Conservation (phyloP, 2,797 vertebrate genomes). For the Carapus acus region DNA sequence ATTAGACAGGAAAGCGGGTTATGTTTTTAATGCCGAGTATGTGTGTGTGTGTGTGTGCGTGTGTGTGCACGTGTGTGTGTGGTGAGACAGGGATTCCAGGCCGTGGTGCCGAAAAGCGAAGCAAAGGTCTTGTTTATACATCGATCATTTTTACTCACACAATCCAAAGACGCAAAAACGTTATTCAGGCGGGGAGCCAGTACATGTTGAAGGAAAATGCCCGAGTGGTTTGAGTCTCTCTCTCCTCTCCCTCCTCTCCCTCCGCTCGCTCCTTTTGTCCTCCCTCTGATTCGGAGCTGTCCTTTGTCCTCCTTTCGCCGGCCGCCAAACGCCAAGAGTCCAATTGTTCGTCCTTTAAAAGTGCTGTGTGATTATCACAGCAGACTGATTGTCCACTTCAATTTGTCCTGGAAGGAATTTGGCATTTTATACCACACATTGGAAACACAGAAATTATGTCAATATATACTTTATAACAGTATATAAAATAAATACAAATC, state of each 20-base stretch:
- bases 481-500: constrained; percentile 82
- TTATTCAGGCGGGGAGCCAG: constrained; percentile 49
- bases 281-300: constrained; percentile 45
- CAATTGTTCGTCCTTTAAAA: constrained; percentile 15
- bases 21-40: constrained; percentile 46
- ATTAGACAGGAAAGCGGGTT: constrained; percentile 57
- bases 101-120: constrained; percentile 59
- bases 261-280: constrained; percentile 32
- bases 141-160: constrained; percentile 63
- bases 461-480: constrained; percentile 68
- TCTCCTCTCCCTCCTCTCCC: constrained; percentile 30
- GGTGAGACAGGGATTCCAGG: constrained; percentile 49
- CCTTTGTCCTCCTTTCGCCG: too few species aligned
- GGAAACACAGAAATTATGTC: constrained; percentile 67
- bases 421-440: constrained; percentile 60
- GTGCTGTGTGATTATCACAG: constrained; percentile 26
- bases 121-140: constrained; percentile 62
- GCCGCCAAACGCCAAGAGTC: constrained; percentile 8
- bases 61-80: too few species aligned
- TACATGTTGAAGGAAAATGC: constrained; percentile 43
- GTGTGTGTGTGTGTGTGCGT: too few species aligned
- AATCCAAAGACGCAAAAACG: constrained; percentile 53
- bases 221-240: constrained; percentile 37
- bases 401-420: constrained; percentile 48
- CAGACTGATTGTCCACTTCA: constrained; percentile 57